These are phyloP conservation scores for Pagrus major DNA, from an alignment of 2,113 vertebrate species.

Conservation along the genomic window DNA sequence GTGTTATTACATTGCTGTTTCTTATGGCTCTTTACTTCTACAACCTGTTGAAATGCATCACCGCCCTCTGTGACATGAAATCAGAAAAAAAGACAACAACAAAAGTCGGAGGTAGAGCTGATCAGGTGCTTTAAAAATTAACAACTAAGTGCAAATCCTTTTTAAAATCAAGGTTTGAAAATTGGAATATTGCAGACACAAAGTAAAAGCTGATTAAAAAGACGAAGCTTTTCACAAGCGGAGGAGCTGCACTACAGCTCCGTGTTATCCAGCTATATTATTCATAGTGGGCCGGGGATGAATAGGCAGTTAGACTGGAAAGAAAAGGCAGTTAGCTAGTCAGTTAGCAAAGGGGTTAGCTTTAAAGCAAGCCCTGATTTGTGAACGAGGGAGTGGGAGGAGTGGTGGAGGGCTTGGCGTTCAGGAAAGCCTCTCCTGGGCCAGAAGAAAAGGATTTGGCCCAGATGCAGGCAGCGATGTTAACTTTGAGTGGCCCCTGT, in stretches of 20 bases:
- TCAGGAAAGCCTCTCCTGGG: constrained; percentile 74
- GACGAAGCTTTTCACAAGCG: not conserved
- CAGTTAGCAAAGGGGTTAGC: constrained; percentile 69
- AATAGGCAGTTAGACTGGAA: constrained; percentile 58
- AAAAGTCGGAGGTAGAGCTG: too few species aligned
- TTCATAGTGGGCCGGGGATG: constrained; percentile 49
- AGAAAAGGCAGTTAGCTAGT: constrained; percentile 69
- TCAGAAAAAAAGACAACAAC: too few species aligned
- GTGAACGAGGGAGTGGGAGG: constrained; percentile 62
- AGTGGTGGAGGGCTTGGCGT: constrained; percentile 66
- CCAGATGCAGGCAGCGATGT: constrained; percentile 87
- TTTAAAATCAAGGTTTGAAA: not conserved
- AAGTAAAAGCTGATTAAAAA: not conserved
- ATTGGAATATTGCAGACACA: not conserved
- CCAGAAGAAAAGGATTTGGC: constrained; percentile 82
- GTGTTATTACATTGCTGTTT: too few species aligned
- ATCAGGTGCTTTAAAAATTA: not conserved
- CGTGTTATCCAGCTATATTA: constrained; percentile 28
- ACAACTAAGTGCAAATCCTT: not conserved
- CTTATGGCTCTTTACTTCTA: too few species aligned
- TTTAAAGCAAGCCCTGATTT: constrained; percentile 66
- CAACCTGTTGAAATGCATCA: constrained; percentile 3
- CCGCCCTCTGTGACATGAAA: too few species aligned
- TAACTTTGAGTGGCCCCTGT: constrained; percentile 89
- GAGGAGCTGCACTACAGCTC: not conserved